A percentile compares a stretch with the other conserved stretches of the same genome.
These are phyloP conservation scores for Microchrysa polita DNA, from an alignment of 2,888 invertebrate species.

Conservation along the genomic window DNA sequence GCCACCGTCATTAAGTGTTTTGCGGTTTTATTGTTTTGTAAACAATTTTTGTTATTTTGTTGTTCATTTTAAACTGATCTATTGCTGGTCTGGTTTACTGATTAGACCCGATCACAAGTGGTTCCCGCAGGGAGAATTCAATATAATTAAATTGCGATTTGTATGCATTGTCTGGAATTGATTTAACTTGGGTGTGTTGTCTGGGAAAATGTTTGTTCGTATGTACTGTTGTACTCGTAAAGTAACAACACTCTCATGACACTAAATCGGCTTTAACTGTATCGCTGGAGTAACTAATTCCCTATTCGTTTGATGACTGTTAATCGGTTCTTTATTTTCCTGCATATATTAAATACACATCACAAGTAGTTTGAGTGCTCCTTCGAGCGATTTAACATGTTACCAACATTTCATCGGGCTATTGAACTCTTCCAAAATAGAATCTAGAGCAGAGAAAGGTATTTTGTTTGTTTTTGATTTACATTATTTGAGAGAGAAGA, in stretches of 20 bases:
- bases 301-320: neutral
- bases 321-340: neutral
- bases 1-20: conserved; percentile 33
- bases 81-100: conserved; percentile 19
- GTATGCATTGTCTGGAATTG: neutral
- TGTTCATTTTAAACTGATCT: neutral
- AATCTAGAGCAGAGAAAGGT: too few relatives aligned
- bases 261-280: neutral
- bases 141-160: conserved; percentile 17
- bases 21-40: conserved; percentile 43
- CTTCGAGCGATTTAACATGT: too few relatives aligned
- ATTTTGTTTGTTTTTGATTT: too few relatives aligned
- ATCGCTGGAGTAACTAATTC: conserved; percentile 11
- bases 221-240: too few relatives aligned
- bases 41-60: conserved; percentile 29
- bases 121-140: neutral
- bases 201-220: too few relatives aligned
- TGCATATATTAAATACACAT: too few relatives aligned
- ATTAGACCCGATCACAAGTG: conserved; percentile 10
- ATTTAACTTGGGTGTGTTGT: too few relatives aligned
- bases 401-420: too few relatives aligned
- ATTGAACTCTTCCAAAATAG: too few relatives aligned
- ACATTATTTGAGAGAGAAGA: too few relatives aligned
- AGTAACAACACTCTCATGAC: too few relatives aligned
- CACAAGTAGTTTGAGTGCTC: too few relatives aligned